phyloP scores from a whole-genome alignment of 2,888 invertebrate genomes.

The Ophion slaviceki region DNA sequence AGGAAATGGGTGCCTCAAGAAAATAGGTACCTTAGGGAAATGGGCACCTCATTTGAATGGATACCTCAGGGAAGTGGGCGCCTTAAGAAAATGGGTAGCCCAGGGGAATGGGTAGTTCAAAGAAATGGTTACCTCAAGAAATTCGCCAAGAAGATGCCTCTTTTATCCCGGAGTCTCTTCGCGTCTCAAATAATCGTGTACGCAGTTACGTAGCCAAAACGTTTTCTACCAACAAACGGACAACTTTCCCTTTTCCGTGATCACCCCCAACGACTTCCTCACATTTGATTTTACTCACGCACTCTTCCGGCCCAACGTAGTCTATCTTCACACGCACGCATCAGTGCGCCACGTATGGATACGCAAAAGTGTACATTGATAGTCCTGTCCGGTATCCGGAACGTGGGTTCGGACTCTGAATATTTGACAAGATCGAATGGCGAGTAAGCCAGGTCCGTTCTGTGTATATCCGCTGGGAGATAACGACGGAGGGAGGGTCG shows the following conservation, averaged over 20 bases:
- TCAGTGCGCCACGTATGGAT: background rate
- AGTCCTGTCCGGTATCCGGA: constrained; percentile 38
- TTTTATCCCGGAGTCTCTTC: no score
- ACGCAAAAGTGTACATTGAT: constrained; percentile 17
- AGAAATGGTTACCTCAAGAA: no score
- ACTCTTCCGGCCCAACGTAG: background rate
- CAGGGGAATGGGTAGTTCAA: no score
- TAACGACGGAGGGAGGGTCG: constrained; percentile 55
- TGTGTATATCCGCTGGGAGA: constrained; percentile 59
- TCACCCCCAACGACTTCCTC: constrained; percentile 46
- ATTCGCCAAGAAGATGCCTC: no score
- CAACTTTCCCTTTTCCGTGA: constrained; percentile 1
- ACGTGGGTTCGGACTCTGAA: constrained; percentile 49
- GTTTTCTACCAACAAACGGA: background rate
- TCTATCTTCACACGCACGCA: background rate
- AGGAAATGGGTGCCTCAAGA: no score
- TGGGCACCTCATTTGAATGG: no score
- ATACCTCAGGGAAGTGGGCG: no score
- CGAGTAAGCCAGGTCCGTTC: constrained; percentile 47
- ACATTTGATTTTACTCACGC: constrained; percentile 53
- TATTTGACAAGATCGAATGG: constrained; percentile 58
- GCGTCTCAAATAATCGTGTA: background rate
- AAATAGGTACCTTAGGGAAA: no score
- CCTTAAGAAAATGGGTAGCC: no score
- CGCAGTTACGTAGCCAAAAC: no score